Conservation (phyloP, 2,113 vertebrate species). For the Galbula dea region DNA sequence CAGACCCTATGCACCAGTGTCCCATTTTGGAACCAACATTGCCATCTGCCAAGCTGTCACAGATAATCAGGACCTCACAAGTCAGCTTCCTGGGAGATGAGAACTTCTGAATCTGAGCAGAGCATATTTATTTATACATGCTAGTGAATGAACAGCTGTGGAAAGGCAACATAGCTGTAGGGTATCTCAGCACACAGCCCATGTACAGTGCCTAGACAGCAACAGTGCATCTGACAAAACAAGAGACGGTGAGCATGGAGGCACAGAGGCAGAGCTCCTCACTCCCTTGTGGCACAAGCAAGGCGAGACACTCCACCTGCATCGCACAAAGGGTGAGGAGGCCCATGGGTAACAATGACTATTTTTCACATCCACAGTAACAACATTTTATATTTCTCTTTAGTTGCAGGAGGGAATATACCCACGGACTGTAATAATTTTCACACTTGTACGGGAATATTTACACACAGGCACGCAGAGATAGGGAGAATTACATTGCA, state of each 20-base stretch:
- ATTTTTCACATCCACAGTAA: not conserved
- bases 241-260: not conserved
- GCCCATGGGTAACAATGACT: not conserved
- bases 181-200: not conserved
- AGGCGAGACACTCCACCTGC: not conserved
- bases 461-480: not conserved
- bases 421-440: not conserved
- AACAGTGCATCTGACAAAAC: not conserved
- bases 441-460: not conserved
- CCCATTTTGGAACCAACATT: not conserved
- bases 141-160: not conserved
- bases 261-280: not conserved
- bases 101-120: not conserved
- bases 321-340: not conserved
- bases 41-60: not conserved
- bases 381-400: conserved; percentile 10
- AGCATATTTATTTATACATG: fast-evolving
- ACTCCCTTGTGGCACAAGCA: not conserved
- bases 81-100: not conserved
- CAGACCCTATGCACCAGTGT: fast-evolving
- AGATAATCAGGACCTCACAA: not conserved
- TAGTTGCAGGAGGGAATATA: not conserved
- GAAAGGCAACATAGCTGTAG: not conserved
- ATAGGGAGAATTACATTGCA: not conserved
- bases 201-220: not conserved